Conservation (phyloP, 1,140 invertebrate species). For the Pseudoatta argentina region DNA sequence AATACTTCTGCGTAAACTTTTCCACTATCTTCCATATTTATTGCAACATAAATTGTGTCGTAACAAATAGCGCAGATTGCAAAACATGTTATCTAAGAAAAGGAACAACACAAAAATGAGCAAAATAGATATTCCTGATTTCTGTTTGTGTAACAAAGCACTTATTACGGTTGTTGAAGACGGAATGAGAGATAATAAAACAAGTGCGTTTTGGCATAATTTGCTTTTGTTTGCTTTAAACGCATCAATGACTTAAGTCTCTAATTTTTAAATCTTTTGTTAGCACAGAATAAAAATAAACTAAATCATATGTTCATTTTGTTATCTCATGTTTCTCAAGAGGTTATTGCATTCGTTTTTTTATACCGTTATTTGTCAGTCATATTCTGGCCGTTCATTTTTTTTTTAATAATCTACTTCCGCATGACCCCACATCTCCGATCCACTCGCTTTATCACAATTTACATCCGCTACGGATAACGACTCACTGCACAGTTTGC, state of each 20-base stretch:
- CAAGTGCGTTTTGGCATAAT: neutral
- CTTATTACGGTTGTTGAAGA: neutral
- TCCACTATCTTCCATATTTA: neutral
- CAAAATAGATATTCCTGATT: neutral
- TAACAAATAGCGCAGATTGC: neutral
- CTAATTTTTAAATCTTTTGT: neutral
- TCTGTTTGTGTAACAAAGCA: neutral
- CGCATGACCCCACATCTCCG: neutral
- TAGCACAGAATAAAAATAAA: neutral
- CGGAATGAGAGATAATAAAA: neutral
- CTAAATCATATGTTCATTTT: neutral
- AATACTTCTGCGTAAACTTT: neutral
- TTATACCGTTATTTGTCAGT: neutral
- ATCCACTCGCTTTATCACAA: neutral
- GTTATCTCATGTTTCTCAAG: neutral
- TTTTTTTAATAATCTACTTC: neutral
- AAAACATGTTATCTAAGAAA: constrained; percentile 12
- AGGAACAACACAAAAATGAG: neutral
- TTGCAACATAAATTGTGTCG: neutral
- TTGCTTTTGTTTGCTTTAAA: too few species aligned
- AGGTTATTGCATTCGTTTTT: neutral
- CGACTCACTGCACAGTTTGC: neutral
- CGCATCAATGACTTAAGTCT: neutral
- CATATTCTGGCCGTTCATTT: neutral
- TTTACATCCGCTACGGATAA: neutral